phyloP scores from a whole-genome alignment of 2,888 invertebrate genomes.

The Rhagophthalmus giganteus region DNA sequence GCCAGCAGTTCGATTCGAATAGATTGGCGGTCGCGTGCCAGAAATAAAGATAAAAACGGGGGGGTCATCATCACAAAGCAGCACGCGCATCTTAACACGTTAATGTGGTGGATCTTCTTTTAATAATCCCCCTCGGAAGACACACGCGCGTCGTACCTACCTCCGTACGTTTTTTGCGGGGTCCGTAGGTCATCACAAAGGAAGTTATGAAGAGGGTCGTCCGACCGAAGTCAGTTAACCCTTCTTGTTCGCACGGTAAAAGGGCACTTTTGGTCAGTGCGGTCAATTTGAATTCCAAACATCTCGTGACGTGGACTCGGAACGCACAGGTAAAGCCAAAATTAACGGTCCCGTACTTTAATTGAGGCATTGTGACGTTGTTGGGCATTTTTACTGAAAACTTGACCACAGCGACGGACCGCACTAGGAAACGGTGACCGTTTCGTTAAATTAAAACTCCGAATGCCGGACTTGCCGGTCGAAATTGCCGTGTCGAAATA shows the following conservation, averaged over 20 bases:
- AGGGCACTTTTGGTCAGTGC: slow-evolving; percentile 34
- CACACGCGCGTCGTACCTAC: slow-evolving; percentile 42
- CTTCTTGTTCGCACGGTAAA: slow-evolving; percentile 38
- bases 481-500: not conserved
- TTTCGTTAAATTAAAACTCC: no score
- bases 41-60: slow-evolving; percentile 33
- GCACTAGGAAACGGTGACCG: slow-evolving; percentile 12
- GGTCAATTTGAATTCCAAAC: slow-evolving; percentile 31
- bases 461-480: slow-evolving; percentile 1
- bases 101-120: slow-evolving; percentile 43
- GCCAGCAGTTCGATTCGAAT: slow-evolving; percentile 11
- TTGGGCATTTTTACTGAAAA: slow-evolving; percentile 3
- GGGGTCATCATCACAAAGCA: slow-evolving; percentile 32
- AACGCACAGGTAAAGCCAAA: slow-evolving; percentile 26
- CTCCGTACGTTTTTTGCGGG: slow-evolving; percentile 27
- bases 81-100: slow-evolving; percentile 35
- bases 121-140: slow-evolving; percentile 43
- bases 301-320: slow-evolving; percentile 14
- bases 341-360: slow-evolving; percentile 37
- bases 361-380: slow-evolving; percentile 31
- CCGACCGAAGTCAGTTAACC: slow-evolving; percentile 33
- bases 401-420: slow-evolving; percentile 25
- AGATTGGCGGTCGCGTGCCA: slow-evolving; percentile 34
- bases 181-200: slow-evolving; percentile 24
- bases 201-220: slow-evolving; percentile 29